These are phyloP conservation scores for Standfussiana lucernea DNA, from an alignment of 2,888 invertebrate genomes.

Conservation along the genomic window DNA sequence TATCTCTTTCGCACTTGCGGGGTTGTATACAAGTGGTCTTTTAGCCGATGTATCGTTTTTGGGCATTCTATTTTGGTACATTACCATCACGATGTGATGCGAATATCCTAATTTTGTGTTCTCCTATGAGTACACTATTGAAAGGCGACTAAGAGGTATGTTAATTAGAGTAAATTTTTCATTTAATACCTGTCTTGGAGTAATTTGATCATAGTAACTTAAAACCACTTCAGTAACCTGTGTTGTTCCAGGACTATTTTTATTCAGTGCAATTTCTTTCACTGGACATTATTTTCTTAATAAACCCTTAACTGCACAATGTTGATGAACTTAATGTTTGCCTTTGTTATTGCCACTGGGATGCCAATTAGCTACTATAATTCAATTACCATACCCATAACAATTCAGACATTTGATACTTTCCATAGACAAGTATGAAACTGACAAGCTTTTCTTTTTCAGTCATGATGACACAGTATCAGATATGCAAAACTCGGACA, in stretches of 20 bases:
- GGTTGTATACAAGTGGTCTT: conserved; percentile 79
- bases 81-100: conserved; percentile 89
- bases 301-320: neutral
- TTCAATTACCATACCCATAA: neutral
- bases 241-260: conserved; percentile 57
- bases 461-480: conserved; percentile 82
- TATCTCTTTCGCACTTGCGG: conserved; percentile 80
- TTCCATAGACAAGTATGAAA: conserved; percentile 17
- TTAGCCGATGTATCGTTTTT: conserved; percentile 86
- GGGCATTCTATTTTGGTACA: conserved; percentile 90
- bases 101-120: conserved; percentile 86
- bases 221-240: conserved; percentile 55
- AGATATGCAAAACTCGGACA: conserved; percentile 75
- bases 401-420: conserved; percentile 39
- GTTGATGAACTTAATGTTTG: conserved; percentile 7
- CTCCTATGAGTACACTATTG: conserved; percentile 79
- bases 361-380: neutral
- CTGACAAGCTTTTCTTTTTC: conserved; percentile 53
- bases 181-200: neutral
- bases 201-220: conserved; percentile 18
- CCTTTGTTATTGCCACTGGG: neutral
- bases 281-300: neutral
- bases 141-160: conserved; percentile 81
- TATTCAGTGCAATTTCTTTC: conserved; percentile 34
- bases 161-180: conserved; percentile 46